These are phyloP conservation scores for Scaptomyza cyrtandrae DNA, from an alignment of 2,888 invertebrate species.

Conservation along the genomic window DNA sequence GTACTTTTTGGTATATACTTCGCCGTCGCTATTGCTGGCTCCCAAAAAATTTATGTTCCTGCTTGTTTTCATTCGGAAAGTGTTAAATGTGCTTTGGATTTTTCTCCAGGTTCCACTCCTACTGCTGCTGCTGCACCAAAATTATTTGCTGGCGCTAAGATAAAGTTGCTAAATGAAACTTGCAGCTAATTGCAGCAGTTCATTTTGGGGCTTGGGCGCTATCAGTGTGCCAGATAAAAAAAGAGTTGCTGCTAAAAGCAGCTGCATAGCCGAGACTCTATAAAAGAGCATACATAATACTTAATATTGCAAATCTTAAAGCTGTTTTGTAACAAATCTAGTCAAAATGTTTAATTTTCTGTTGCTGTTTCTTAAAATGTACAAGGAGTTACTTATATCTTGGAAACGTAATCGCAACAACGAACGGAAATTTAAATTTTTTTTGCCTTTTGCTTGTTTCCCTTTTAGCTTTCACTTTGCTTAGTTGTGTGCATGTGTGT, in stretches of 20 bases:
- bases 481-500: not conserved
- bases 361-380: slow-evolving; percentile 1
- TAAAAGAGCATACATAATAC: not conserved
- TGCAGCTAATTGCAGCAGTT: slow-evolving; percentile 68
- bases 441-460: slow-evolving; percentile 4
- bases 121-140: slow-evolving; percentile 12
- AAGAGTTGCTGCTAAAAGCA: slow-evolving; percentile 18
- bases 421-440: slow-evolving; percentile 10
- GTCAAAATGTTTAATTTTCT: not conserved
- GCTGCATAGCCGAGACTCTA: slow-evolving; percentile 1
- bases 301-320: slow-evolving; percentile 2
- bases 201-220: slow-evolving; percentile 33
- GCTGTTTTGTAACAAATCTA: not conserved
- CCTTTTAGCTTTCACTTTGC: slow-evolving; percentile 1
- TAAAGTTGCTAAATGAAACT: slow-evolving; percentile 59
- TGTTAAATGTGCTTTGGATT: slow-evolving; percentile 74
- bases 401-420: slow-evolving; percentile 35
- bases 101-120: slow-evolving; percentile 37
- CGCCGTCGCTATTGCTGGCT: slow-evolving; percentile 26
- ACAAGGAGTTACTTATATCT: slow-evolving; percentile 24
- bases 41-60: slow-evolving; percentile 67
- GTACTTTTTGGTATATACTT: slow-evolving; percentile 5
- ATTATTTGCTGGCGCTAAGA: slow-evolving; percentile 55
- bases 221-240: slow-evolving; percentile 36
- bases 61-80: slow-evolving; percentile 71